Conservation (phyloP, 1,140 invertebrate species). For the Hestina assimilis region DNA sequence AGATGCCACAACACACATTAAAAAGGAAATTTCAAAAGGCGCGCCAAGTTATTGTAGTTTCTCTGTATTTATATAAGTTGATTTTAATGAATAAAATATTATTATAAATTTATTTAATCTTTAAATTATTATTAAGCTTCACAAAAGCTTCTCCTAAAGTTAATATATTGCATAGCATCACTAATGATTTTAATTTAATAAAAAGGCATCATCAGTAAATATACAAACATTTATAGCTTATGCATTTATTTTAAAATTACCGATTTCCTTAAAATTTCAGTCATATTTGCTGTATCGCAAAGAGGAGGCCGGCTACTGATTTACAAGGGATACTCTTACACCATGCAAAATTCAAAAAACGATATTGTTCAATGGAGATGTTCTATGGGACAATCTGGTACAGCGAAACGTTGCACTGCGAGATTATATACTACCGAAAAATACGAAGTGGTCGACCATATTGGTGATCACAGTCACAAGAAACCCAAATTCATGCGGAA, state of each 20-base stretch:
- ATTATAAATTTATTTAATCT: no score
- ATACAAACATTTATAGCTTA: not conserved
- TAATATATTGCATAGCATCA: no score
- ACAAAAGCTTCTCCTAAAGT: no score
- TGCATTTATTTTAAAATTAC: not conserved
- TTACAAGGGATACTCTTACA: conserved; percentile 50
- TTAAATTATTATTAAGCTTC: no score
- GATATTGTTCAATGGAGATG: conserved; percentile 45
- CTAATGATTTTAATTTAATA: no score
- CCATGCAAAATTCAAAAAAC: conserved; percentile 32
- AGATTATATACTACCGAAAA: conserved; percentile 37
- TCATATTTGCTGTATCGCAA: conserved; percentile 47
- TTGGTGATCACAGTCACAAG: conserved; percentile 34
- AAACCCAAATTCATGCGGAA: conserved; percentile 41
- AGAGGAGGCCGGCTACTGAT: conserved; percentile 47
- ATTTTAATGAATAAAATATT: no score
- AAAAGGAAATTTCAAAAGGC: no score
- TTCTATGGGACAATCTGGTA: conserved; percentile 45
- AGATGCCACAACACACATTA: no score
- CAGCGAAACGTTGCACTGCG: conserved; percentile 40
- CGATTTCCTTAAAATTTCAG: no score
- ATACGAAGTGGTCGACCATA: conserved; percentile 35
- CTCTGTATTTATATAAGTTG: no score
- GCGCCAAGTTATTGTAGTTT: no score
- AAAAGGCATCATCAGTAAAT: no score